These are phyloP conservation scores for Colossoma macropomum DNA, from an alignment of 2,113 vertebrate genomes.

Conservation along the genomic window DNA sequence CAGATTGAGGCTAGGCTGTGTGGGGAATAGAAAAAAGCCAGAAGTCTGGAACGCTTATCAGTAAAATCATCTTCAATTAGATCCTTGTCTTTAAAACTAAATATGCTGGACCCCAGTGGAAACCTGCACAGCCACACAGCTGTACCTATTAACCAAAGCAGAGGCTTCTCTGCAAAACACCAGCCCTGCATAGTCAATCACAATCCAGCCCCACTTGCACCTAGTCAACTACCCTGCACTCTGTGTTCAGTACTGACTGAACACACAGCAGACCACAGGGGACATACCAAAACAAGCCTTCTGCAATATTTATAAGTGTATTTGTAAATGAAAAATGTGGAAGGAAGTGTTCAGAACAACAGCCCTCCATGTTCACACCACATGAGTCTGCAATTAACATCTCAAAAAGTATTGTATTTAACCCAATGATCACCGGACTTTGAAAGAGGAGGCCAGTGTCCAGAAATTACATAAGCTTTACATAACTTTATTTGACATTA, in stretches of 20 bases:
- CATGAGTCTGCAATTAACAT: background rate
- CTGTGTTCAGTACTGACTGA: background rate
- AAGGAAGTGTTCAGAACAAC: background rate
- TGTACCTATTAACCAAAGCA: conserved; percentile 15
- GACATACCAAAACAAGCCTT: background rate
- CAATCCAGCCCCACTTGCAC: background rate
- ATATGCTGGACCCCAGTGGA: conserved; percentile 30
- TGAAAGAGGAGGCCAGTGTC: too few relatives aligned
- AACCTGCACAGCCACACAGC: background rate
- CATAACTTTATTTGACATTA: too few relatives aligned
- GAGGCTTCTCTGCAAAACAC: conserved; percentile 1
- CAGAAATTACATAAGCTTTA: too few relatives aligned
- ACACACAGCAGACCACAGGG: background rate
- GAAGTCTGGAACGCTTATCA: conserved; percentile 60
- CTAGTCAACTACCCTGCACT: background rate
- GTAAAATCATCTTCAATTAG: conserved; percentile 66
- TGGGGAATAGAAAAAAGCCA: conserved; percentile 41
- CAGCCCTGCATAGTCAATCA: conserved; percentile 39
- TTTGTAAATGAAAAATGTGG: background rate
- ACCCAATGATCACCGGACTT: too few relatives aligned
- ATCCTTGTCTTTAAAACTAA: conserved; percentile 49
- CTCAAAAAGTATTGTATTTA: background rate
- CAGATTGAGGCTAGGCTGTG: conserved; percentile 4
- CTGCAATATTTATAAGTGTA: conserved; percentile 9
- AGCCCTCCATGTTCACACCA: background rate